A percentile compares a stretch with the other conserved stretches of the same genome.
Evolutionary conservation across 2,888 invertebrate species (phyloP).

Genomic region (Rhopalosiphum nymphaeae): DNA sequence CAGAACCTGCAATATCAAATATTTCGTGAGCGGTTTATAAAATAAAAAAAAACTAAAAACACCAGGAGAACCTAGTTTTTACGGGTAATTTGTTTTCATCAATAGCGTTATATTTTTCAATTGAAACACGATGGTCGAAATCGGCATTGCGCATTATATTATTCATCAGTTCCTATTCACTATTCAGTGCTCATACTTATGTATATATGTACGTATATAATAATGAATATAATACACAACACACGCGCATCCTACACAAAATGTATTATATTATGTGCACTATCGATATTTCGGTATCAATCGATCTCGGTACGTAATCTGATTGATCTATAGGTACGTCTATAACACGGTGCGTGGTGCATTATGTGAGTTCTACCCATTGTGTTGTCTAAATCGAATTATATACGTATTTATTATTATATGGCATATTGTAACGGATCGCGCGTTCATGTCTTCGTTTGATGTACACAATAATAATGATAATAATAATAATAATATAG

Average conservation of each 20-base stretch:
- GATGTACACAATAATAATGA: slow-evolving; percentile 15
- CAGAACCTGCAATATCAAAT: not conserved
- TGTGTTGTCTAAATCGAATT: slow-evolving; percentile 53
- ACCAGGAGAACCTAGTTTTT: slow-evolving; percentile 17
- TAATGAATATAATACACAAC: not conserved
- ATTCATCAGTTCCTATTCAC: slow-evolving; percentile 1
- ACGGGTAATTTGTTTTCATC: slow-evolving; percentile 44
- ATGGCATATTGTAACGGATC: not conserved
- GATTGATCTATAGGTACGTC: slow-evolving; percentile 30
- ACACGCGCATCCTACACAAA: slow-evolving; percentile 29
- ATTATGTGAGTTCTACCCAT: slow-evolving; percentile 38
- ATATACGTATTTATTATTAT: slow-evolving; percentile 10
- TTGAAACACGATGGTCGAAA: not conserved
- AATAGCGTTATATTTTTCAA: slow-evolving; percentile 40
- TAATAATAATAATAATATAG: not conserved
- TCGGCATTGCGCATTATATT: slow-evolving; percentile 20
- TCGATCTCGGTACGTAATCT: slow-evolving; percentile 48
- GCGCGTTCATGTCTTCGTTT: slow-evolving; percentile 40
- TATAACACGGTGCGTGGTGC: slow-evolving; percentile 6
- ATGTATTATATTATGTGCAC: not conserved
- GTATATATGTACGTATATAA: not conserved
- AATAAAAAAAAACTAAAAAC: not conserved
- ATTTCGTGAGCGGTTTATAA: slow-evolving; percentile 31
- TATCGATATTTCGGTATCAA: slow-evolving; percentile 53
- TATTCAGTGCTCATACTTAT: not conserved